Evolutionary conservation across 2,888 invertebrate species (phyloP), one percentile per base, ranked within the genome.

Genomic region (Rutpela maculata): DNA sequence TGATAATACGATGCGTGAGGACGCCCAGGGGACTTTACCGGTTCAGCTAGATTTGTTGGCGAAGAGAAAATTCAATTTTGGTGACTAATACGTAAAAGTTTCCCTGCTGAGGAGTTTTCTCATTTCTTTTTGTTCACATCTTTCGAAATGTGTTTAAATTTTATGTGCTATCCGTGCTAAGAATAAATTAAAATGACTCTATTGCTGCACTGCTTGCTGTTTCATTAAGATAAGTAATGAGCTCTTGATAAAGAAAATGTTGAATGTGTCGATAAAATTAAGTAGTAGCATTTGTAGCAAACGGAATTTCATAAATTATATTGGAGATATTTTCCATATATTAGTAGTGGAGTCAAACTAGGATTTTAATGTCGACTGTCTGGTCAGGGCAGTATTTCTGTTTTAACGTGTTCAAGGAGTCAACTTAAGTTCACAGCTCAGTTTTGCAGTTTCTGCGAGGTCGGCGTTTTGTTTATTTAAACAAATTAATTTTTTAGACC

Each of bases 11-110:
- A n/a, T n/a, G 67, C 55, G 11, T 31, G 17, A 50, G n/a, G 17
- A 22, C 67, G 10, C 67, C 22, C 67, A 2, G 55, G 67, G 26
- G 67, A 56, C 65, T 2, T 22, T 22, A 19, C 15, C 11, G 22
- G 17, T n/a, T 35, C 50, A 1, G 26, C 67, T 26, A 22, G 65
- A 66, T 66, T 43, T 66, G 38, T 67, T 55, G 15, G n/a, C 22
- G 26, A 26, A 67, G 26, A n/a, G 50, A 67, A 67, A 26, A 56
- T 67, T 67, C 18, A 19, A 38, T 67, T 67, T 67, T 18, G 22
- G 65, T 50, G 38, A 66, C 12, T 66, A 66, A 50, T 66, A 50
- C 18, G 19, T 43, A 12, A 50, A 66, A 66, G 43, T 66, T 66
- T 17, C 19, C 11, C 12, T 19, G 65, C 38, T 43, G 43, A 38